Percentiles rank a stretch among this genome's conserved stretches.
phyloP scores from a whole-genome alignment of 2,113 vertebrate species.

The Condylura cristata region DNA sequence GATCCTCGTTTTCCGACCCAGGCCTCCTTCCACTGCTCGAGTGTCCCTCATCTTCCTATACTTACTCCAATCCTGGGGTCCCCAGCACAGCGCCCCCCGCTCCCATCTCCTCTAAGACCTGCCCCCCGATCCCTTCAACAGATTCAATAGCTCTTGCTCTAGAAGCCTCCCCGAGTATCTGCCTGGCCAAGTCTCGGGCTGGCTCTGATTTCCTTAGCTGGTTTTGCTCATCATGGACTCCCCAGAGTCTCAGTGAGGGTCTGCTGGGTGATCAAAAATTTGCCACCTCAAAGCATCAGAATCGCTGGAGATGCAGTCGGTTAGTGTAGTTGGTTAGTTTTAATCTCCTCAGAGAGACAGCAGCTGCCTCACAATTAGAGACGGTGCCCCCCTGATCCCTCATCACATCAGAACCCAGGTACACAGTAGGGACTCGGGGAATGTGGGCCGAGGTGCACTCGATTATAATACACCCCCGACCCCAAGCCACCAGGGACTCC shows the following conservation, averaged over 20 bases:
- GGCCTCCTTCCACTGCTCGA: fast-evolving
- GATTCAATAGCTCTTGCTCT: background rate
- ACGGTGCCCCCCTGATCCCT: background rate
- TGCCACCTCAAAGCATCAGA: background rate
- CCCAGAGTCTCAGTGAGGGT: background rate
- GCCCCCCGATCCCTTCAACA: background rate
- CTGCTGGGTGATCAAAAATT: background rate
- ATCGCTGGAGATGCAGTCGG: background rate
- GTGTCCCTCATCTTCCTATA: background rate
- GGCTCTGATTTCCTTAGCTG: background rate
- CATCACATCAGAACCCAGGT: background rate
- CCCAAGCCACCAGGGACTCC: background rate
- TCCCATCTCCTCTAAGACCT: background rate
- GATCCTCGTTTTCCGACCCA: background rate
- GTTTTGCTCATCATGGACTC: background rate
- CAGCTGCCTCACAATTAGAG: background rate
- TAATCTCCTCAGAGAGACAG: background rate
- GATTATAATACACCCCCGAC: background rate
- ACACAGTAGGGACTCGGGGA: background rate
- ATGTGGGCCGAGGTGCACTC: background rate
- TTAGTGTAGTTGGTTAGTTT: background rate
- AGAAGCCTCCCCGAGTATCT: background rate
- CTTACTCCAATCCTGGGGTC: background rate
- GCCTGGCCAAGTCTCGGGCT: background rate
- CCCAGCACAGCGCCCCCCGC: background rate